A percentile compares a stretch with the other conserved stretches of the same genome.
Conservation (phyloP, 1,140 invertebrate species). For the Sarcophaga bullata region DNA sequence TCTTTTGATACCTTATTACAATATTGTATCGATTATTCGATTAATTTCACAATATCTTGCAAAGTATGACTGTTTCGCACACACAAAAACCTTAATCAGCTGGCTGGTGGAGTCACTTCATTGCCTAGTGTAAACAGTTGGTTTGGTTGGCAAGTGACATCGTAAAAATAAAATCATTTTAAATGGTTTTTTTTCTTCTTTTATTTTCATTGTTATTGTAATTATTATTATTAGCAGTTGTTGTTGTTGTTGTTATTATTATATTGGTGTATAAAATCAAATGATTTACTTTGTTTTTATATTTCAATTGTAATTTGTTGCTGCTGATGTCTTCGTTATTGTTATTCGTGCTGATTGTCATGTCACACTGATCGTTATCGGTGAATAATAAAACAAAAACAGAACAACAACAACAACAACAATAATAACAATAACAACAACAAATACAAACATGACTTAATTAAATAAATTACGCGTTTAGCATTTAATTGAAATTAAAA, state of each 20-base stretch:
- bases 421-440: background rate
- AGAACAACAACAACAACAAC: too few species aligned
- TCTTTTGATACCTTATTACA: too few species aligned
- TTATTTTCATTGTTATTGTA: too few species aligned
- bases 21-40: too few species aligned
- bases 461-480: constrained; percentile 45
- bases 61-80: too few species aligned
- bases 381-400: background rate
- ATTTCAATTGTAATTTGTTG: background rate
- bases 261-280: too few species aligned
- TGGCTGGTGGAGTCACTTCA: too few species aligned
- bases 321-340: background rate
- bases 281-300: background rate
- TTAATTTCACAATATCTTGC: too few species aligned
- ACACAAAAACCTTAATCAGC: too few species aligned
- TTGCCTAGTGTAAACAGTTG: too few species aligned
- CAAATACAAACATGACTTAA: constrained; percentile 40
- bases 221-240: background rate
- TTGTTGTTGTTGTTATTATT: background rate
- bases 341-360: background rate
- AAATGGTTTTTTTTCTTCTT: background rate
- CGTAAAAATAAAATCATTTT: too few species aligned
- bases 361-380: constrained; percentile 8
- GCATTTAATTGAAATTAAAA: constrained; percentile 38
- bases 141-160: too few species aligned